Evolutionary conservation across 2,797 vertebrate genomes (phyloP), one percentile per base, ranked within the genome.

Genomic region (Rhadinocentrus ornatus): DNA sequence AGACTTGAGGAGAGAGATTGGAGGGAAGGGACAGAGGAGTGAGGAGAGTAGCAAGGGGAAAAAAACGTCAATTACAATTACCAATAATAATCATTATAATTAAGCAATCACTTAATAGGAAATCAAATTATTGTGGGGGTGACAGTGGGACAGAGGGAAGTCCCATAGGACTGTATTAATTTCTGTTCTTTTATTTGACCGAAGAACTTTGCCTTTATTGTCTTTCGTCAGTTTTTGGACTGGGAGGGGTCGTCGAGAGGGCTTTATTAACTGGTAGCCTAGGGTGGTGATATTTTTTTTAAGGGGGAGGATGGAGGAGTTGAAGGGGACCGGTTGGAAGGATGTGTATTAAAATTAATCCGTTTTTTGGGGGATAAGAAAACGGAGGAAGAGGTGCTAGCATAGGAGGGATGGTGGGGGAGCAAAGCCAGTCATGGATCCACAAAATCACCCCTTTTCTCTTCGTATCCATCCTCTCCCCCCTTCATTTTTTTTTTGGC

Each of bases 51-150:
- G 69, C 9, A 6, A 37, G 72, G 63, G 24, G 37, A 69, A 82
- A 80, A 85, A 91, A 89, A 89, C 69, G 89, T 91, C 88, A 94
- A 90, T 93, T 93, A 91, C 92, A 94, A 94, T 94, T 93, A 93
- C 90, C 89, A 93, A 90, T 94, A 94, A 93, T 93, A 93, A 90
- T 92, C 90, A 94, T 94, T 92, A 90, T 94, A 95, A 95, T 94
- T 92, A 94, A 94, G 91, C 88, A 94, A 88, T 94, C 92, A 94
- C 90, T 93, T 94, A 92, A 93, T 93, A 91, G 90, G 84, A 94
- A 95, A 94, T 94, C 85, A 91, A 94, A 94, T 94, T 91, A 94
- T 93, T 91, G 88, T 83, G 81, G 82, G 79, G 80, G 82, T 82
- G 86, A 90, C 88, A 85, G 89, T 73, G 81, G 88, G 87, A 88